Evolutionary conservation across 1,140 invertebrate genomes (phyloP), one percentile per base, ranked within the genome.

Genomic region (Adoxophyes honmai): DNA sequence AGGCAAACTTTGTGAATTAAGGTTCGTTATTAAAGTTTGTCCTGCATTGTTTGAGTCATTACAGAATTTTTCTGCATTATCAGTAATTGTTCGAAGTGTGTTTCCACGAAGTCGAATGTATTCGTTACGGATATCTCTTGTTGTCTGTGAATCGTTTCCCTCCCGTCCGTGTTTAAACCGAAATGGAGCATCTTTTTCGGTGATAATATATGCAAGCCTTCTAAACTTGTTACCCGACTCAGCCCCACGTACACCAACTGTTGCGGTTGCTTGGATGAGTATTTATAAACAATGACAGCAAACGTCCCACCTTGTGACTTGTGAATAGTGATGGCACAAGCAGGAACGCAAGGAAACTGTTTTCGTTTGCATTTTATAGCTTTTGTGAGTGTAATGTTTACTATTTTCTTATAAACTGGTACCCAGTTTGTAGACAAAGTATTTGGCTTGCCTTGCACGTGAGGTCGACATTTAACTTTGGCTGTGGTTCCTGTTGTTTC

Each of bases 221-320:
- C 42, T 1, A 75, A 38, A 63, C 52, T 73, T 38, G 73, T 72
- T 37, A 68, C 66, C n/a, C 72, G 64, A 44, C 60, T 68, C 57
- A 75, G 34, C 6, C 68, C 73, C 8, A 78, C 73, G 21, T 78
- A 78, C 9, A 78, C 60, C 35, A 75, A 62, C 28, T 67, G 58
- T 53, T 68, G 62, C 34, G 59, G 62, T 60, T 65, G 66, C 10
- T 60, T 62, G 4, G 59, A 52, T 14, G 59, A 62, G 62, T 65
- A 69, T 14, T 66, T 62, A 42, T 66, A 63, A 55, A 66, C 60
- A 55, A 70, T 64, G 6, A 64, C 42, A 66, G 37, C 48, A 66
- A 69, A 69, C 58, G 62, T 60, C 51, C 65, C 53, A 44, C 39
- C 39, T 14, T 68, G 61, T 35, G 57, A 36, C 42, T 66, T 66